phyloP scores from a whole-genome alignment of 2,113 vertebrate species.

The Pachypanchax playfairii region DNA sequence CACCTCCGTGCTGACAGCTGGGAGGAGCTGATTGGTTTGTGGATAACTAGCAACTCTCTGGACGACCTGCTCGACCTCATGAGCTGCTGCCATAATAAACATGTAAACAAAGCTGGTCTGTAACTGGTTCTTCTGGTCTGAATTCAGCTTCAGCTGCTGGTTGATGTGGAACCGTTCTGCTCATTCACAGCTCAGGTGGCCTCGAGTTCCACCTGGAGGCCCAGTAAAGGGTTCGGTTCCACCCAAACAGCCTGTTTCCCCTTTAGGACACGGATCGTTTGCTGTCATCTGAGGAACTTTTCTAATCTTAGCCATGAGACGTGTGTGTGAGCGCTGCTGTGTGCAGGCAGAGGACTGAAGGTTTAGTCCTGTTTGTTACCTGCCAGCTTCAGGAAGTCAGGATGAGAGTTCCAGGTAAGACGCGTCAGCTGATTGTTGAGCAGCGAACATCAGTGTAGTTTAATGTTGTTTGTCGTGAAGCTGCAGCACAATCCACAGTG shows the following conservation, averaged over 20 bases:
- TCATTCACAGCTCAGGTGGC: conserved; percentile 9
- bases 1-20: not conserved
- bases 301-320: conserved; percentile 81
- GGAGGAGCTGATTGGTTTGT: too few species aligned
- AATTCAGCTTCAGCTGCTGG: conserved; percentile 25
- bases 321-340: conserved; percentile 34
- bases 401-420: conserved; percentile 77
- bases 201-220: conserved; percentile 53
- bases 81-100: too few species aligned
- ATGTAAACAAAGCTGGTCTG: too few species aligned
- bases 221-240: conserved; percentile 33
- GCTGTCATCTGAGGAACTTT: conserved; percentile 79
- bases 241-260: conserved; percentile 66
- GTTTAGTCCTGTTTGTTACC: conserved; percentile 51
- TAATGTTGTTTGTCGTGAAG: too few species aligned
- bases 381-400: conserved; percentile 54
- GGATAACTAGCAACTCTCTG: too few species aligned
- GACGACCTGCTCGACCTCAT: too few species aligned
- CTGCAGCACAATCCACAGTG: too few species aligned
- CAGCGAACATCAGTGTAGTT: too few species aligned
- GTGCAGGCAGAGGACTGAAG: conserved; percentile 22
- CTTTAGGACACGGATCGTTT: conserved; percentile 75
- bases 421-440: conserved; percentile 18
- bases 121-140: too few species aligned
- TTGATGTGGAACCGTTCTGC: conserved; percentile 39